These are phyloP conservation scores for Numenius arquata DNA, from an alignment of 2,113 vertebrate species.

Conservation along the genomic window DNA sequence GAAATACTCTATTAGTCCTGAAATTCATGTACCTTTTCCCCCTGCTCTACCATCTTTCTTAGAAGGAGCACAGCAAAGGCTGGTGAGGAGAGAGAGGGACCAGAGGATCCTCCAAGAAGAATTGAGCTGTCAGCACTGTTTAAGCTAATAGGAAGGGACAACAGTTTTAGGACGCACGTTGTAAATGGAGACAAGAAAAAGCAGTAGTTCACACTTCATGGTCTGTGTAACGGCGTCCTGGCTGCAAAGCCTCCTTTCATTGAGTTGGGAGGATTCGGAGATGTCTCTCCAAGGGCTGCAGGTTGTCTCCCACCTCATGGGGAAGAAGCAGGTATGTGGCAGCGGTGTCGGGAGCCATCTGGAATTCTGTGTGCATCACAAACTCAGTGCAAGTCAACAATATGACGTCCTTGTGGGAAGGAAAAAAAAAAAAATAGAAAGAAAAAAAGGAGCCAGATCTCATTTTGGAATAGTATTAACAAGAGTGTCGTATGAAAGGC, in stretches of 20 bases:
- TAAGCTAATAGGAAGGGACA: conserved; percentile 29
- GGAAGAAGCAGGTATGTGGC: not conserved
- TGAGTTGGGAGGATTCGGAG: accelerated
- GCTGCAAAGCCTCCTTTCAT: not conserved
- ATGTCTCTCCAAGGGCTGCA: not conserved
- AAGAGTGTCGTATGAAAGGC: conserved; percentile 28
- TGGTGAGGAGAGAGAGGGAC: not conserved
- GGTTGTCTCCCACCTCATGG: not conserved
- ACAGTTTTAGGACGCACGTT: not conserved
- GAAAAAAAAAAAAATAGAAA: not conserved
- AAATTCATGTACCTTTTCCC: conserved; percentile 9
- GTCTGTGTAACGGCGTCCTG: not conserved
- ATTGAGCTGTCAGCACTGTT: not conserved
- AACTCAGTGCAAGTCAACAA: not conserved
- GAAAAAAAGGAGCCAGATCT: not conserved
- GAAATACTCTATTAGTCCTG: conserved; percentile 51
- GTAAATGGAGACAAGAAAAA: not conserved
- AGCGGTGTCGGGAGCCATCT: not conserved
- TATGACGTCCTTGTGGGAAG: not conserved
- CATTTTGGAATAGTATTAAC: not conserved
- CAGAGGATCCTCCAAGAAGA: not conserved
- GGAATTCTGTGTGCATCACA: not conserved
- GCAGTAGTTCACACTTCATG: conserved; percentile 29
- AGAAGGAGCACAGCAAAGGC: not conserved
- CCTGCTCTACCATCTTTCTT: not conserved